These are phyloP conservation scores for Onthophagus taurus DNA, from an alignment of 1,140 invertebrate species.

Conservation along the genomic window DNA sequence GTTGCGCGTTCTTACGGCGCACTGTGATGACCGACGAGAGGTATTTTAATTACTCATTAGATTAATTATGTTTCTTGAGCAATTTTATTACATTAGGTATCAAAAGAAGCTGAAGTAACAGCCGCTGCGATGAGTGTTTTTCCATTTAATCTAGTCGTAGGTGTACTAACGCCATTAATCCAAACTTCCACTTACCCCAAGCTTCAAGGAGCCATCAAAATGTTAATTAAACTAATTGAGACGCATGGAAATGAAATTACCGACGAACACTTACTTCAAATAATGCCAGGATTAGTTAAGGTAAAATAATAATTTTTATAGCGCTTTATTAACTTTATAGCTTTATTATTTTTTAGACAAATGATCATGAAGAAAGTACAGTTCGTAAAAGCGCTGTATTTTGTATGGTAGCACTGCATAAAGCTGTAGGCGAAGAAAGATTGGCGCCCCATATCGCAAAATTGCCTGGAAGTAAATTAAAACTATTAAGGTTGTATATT, in stretches of 20 bases:
- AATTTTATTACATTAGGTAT: constrained; percentile 23
- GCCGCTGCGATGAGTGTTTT: constrained; percentile 34
- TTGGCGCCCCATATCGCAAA: constrained; percentile 68
- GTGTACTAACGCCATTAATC: constrained; percentile 64
- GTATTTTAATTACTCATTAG: constrained; percentile 38
- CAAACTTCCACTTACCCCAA: constrained; percentile 75
- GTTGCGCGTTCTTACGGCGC: constrained; percentile 75
- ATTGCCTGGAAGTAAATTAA: constrained; percentile 72
- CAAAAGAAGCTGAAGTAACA: constrained; percentile 32
- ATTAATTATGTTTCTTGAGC: neutral
- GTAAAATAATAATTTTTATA: too few relatives aligned
- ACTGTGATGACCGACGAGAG: constrained; percentile 67
- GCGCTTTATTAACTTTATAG: too few relatives aligned
- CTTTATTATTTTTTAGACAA: constrained; percentile 52
- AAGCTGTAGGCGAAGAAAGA: constrained; percentile 71
- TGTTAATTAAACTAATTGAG: constrained; percentile 78
- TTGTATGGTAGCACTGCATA: constrained; percentile 88
- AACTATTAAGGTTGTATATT: constrained; percentile 34
- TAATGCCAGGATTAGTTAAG: constrained; percentile 83
- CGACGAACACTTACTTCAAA: constrained; percentile 60
- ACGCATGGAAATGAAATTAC: constrained; percentile 56
- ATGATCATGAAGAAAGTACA: constrained; percentile 77
- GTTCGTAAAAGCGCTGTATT: constrained; percentile 91
- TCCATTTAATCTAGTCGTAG: constrained; percentile 37
- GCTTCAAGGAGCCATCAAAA: constrained; percentile 87